A percentile compares a stretch with the other conserved stretches of the same genome.
Evolutionary conservation across 2,113 vertebrate species (phyloP).

Genomic region (Pipa parva): DNA sequence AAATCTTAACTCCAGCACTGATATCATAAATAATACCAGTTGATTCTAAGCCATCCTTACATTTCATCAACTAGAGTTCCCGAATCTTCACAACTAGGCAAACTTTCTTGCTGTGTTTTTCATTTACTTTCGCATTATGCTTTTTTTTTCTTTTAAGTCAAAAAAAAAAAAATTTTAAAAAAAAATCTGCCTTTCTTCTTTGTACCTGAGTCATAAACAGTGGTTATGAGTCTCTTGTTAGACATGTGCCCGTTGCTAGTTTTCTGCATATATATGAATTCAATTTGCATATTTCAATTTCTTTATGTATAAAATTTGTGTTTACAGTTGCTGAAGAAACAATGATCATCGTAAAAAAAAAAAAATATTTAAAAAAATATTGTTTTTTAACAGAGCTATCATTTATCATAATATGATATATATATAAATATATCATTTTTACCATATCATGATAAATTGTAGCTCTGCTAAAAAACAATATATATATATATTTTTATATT

Average conservation of each 20-base stretch:
- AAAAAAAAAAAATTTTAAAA: no score
- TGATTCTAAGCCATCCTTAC: constrained; percentile 48
- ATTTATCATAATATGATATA: neutral
- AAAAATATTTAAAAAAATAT: constrained; percentile 19
- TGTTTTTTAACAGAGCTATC: constrained; percentile 14
- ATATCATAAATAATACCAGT: constrained; percentile 53
- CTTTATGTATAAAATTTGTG: constrained; percentile 6
- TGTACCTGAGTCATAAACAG: constrained; percentile 17
- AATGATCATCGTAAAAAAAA: neutral
- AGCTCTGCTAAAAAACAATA: constrained; percentile 22
- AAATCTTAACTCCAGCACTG: constrained; percentile 54
- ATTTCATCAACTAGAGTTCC: constrained; percentile 51
- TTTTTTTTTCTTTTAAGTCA: constrained; percentile 38
- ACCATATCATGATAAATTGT: no score
- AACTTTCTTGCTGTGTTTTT: constrained; percentile 54
- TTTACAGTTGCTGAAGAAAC: constrained; percentile 11
- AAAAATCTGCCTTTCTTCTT: constrained; percentile 21
- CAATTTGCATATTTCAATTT: constrained; percentile 19
- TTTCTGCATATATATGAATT: constrained; percentile 23
- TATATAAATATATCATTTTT: neutral
- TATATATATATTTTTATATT: neutral
- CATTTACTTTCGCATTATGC: constrained; percentile 50
- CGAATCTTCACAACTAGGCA: constrained; percentile 48
- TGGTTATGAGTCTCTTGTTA: constrained; percentile 30
- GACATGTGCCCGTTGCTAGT: constrained; percentile 23